phyloP scores from a whole-genome alignment of 2,113 vertebrate species.

The Xiphophorus hellerii region DNA sequence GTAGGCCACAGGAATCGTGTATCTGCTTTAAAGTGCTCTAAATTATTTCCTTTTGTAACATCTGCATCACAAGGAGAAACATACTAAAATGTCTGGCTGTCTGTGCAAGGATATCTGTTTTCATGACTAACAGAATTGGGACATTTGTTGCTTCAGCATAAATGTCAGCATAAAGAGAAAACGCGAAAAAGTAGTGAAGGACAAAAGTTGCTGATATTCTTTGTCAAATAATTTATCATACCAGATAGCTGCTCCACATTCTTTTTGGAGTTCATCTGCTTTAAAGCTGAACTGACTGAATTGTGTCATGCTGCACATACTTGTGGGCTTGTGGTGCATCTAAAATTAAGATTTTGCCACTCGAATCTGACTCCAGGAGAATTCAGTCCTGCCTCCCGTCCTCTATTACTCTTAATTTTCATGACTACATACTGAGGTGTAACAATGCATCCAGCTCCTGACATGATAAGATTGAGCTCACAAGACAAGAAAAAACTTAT shows the following conservation, averaged over 20 bases:
- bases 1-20: conserved; percentile 22
- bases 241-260: conserved; percentile 58
- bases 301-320: conserved; percentile 60
- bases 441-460: neutral
- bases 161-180: conserved; percentile 51
- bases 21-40: conserved; percentile 40
- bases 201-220: conserved; percentile 56
- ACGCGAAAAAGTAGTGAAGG: conserved; percentile 46
- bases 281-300: conserved; percentile 71
- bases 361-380: conserved; percentile 37
- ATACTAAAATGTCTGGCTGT: conserved; percentile 25
- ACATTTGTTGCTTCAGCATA: conserved; percentile 44
- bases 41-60: conserved; percentile 39
- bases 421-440: neutral
- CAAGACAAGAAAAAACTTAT: neutral
- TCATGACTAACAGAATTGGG: conserved; percentile 51
- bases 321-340: conserved; percentile 41
- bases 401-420: conserved; percentile 43
- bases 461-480: neutral
- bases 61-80: conserved; percentile 17
- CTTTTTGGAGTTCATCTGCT: conserved; percentile 55
- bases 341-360: conserved; percentile 40
- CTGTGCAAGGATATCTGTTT: conserved; percentile 38
- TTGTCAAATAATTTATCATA: conserved; percentile 60
- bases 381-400: conserved; percentile 12